These are phyloP conservation scores for Nesidiocoris tenuis DNA, from an alignment of 2,888 invertebrate genomes.

Conservation along the genomic window DNA sequence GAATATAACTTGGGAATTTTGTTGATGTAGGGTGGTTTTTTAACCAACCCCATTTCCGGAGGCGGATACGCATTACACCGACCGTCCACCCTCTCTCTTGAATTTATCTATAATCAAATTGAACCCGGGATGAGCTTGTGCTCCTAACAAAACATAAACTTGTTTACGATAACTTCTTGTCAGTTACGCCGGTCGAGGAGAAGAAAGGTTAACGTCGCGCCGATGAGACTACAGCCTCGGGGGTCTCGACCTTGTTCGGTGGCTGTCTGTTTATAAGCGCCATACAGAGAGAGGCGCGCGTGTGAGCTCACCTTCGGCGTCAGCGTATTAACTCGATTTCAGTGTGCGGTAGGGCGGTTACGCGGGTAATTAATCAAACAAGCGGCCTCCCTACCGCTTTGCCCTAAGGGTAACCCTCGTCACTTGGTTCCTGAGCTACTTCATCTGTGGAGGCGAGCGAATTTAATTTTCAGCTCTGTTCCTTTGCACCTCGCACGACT, in stretches of 20 bases:
- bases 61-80: no score
- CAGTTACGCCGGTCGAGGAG: neutral
- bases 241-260: neutral
- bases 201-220: neutral
- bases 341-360: neutral
- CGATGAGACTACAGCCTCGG: slow-evolving; percentile 1
- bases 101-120: no score
- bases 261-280: neutral
- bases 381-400: neutral
- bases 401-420: neutral
- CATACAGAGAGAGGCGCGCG: neutral
- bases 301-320: neutral
- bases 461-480: neutral
- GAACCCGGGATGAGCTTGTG: no score
- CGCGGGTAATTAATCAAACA: neutral
- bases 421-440: neutral
- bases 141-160: slow-evolving; percentile 1
- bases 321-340: neutral
- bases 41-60: no score
- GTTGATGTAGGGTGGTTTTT: no score
- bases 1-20: no score
- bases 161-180: slow-evolving; percentile 5
- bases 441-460: neutral
- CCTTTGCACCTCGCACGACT: no score
- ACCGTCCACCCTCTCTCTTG: no score